These are phyloP conservation scores for Latheticus oryzae DNA, from an alignment of 2,888 invertebrate species.

Conservation along the genomic window DNA sequence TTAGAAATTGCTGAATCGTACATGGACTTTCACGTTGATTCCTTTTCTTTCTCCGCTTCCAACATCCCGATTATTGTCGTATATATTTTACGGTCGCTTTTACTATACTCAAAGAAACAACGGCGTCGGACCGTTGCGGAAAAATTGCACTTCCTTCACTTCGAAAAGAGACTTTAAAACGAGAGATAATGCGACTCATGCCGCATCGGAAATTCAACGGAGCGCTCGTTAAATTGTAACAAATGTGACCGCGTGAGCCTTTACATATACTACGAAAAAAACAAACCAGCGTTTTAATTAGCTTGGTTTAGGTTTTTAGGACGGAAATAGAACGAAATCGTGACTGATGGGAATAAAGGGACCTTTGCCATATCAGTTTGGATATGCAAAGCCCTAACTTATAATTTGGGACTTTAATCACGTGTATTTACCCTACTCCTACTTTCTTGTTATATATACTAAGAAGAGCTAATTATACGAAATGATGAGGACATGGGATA, in stretches of 20 bases:
- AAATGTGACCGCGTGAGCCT: conserved; percentile 1
- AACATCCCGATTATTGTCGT: conserved; percentile 7
- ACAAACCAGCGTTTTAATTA: conserved; percentile 19
- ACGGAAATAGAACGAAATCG: conserved; percentile 15
- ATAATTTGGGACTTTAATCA: conserved; percentile 22
- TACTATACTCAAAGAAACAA: conserved; percentile 23
- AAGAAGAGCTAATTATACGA: conserved; percentile 24
- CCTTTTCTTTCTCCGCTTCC: conserved; percentile 1
- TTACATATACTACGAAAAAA: conserved; percentile 5
- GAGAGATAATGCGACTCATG: conserved; percentile 3
- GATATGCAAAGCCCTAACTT: not conserved
- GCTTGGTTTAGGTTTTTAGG: conserved; percentile 3
- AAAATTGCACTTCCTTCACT: conserved; percentile 22
- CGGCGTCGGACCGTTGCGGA: conserved; percentile 18
- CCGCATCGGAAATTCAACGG: conserved; percentile 5
- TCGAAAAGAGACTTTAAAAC: not conserved
- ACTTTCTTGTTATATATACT: conserved; percentile 12
- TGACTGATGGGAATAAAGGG: conserved; percentile 14
- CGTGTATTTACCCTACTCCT: conserved; percentile 18
- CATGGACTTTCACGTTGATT: conserved; percentile 23
- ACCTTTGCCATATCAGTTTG: conserved; percentile 5
- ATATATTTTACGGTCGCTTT: conserved; percentile 15
- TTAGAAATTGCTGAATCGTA: conserved; percentile 27
- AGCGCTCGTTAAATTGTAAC: conserved; percentile 7
- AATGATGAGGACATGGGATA: no score